Base-by-base conservation (phyloP, 2,888 invertebrate genomes). In the Heteropelma amictum region DNA sequence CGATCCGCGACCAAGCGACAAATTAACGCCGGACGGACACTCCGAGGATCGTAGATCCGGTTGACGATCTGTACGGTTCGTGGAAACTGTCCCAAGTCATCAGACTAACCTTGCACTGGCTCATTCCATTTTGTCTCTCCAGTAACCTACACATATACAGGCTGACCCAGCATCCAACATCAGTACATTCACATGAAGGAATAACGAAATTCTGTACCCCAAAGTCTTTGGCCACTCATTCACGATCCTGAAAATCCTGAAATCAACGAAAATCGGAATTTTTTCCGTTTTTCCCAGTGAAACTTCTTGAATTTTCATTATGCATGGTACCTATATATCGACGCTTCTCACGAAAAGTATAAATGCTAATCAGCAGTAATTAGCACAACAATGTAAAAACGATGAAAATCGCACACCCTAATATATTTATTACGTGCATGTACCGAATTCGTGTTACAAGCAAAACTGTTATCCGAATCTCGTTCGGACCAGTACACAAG, bases 1-100 rank as follows among this genome's bases (percentile, higher is more conserved):
- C 82, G 82, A 78, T 82, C 82, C 82, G 78, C 81, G 81, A 77
- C 82, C 83, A 83, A 82, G 80, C 84, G 85, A 85, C 84, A 85
- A 85, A 85, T 85, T 85, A 84, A 83, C 85, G 71, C 75, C 75
- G 75, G 70, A 75, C 70, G 65, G 70, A 67, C 33, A 58, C 65
- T n/a, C 61, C 75, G 75, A 75, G 76, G 58, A 76, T 51, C 72
- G 68, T 53, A 64, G 76, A 68, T 72, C 63, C 69, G 72, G 38
- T 49, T 67, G 45, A 42, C 75, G 67, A 67, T 49, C 58, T 51
- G 64, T 64, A 47, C 60, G 69, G 58, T 69, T 60, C 60, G 73
- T 51, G 53, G 64, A 38, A 74, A 53, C 63, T 35, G 73, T 69
- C 73, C 73, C 51, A 51, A 19, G 42, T 51, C 45, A 63, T 58